These are phyloP conservation scores for Phenganax marumi DNA, from an alignment of 92 coral and sea anemone genomes.

Conservation along the genomic window DNA sequence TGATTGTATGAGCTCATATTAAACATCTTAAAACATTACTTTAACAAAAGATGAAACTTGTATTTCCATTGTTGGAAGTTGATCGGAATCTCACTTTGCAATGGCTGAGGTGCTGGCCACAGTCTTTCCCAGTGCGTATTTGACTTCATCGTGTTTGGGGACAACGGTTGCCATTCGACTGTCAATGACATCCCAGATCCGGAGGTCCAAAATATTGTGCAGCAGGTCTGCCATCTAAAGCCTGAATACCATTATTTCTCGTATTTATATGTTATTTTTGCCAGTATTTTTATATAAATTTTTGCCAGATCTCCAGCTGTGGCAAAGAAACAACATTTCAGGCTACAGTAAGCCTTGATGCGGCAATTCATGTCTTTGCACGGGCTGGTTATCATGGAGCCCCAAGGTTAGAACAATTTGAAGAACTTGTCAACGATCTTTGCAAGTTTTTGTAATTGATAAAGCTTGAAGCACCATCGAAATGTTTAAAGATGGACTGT, in stretches of 20 bases:
- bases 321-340: background rate
- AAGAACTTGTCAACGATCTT: constrained; percentile 7
- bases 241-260: too few species aligned
- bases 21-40: too few species aligned
- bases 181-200: constrained; percentile 4
- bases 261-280: too few species aligned
- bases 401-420: background rate
- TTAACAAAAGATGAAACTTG: background rate
- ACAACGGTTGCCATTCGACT: constrained; percentile 8
- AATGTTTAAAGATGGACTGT: constrained; percentile 14
- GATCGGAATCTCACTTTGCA: constrained; percentile 1
- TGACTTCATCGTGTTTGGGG: constrained; percentile 11
- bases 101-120: constrained; percentile 30
- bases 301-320: background rate
- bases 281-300: background rate
- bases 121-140: constrained; percentile 21
- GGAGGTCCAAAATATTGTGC: background rate
- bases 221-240: background rate
- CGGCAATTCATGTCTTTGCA: constrained; percentile 2
- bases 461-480: constrained; percentile 10
- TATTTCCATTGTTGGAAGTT: background rate
- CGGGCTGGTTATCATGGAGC: constrained; percentile 28
- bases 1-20: too few species aligned
- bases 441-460: constrained; percentile 19
- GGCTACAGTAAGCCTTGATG: background rate